Conservation (phyloP, 2,888 invertebrate genomes). For the Drosophila picticornis region DNA sequence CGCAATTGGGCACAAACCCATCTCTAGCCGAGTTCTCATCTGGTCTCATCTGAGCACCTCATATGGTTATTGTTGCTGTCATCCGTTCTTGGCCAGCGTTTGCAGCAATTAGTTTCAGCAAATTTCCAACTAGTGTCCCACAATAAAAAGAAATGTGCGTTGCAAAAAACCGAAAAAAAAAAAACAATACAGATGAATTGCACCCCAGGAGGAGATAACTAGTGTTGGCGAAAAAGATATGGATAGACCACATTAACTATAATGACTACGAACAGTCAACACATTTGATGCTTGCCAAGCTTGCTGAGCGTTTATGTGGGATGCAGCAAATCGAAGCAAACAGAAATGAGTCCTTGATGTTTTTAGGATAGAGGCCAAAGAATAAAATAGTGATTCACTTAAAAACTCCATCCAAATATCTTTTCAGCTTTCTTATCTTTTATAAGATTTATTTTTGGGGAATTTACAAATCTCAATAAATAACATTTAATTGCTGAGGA, state of each 20-base stretch:
- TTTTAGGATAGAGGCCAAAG: neutral
- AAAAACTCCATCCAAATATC: neutral
- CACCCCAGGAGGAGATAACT: slow-evolving; percentile 10
- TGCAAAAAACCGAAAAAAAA: slow-evolving; percentile 4
- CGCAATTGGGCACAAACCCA: slow-evolving; percentile 58
- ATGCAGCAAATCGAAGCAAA: neutral
- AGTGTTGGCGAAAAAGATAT: slow-evolving; percentile 1
- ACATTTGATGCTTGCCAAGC: neutral
- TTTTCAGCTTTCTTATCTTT: neutral
- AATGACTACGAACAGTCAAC: slow-evolving; percentile 2
- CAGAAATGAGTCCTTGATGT: neutral
- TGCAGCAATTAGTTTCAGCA: slow-evolving; percentile 56
- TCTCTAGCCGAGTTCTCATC: slow-evolving; percentile 15
- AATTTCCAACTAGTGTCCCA: slow-evolving; percentile 48
- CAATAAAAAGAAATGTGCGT: slow-evolving; percentile 49
- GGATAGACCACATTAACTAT: slow-evolving; percentile 10
- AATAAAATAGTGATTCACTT: neutral
- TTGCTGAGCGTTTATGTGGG: slow-evolving; percentile 1
- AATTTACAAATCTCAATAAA: neutral
- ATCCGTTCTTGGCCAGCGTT: slow-evolving; percentile 17
- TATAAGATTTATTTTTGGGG: neutral
- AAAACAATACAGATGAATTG: slow-evolving; percentile 27
- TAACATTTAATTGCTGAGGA: neutral
- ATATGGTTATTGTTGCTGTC: slow-evolving; percentile 37
- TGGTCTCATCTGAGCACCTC: slow-evolving; percentile 14